phyloP scores from a whole-genome alignment of 2,797 vertebrate species.

The Sebastes umbrosus region DNA sequence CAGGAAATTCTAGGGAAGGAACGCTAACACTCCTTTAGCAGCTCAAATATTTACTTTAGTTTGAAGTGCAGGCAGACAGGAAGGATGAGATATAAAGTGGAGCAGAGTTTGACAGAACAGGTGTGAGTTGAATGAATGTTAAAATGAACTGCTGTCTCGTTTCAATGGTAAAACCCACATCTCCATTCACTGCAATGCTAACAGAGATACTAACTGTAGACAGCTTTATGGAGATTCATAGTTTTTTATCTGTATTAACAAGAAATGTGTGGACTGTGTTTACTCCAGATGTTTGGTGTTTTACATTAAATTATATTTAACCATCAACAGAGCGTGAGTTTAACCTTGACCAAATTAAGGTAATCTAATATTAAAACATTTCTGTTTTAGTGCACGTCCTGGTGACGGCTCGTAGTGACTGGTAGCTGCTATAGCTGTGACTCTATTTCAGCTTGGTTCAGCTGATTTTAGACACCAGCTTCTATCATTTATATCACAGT shows the following conservation, averaged over 20 bases:
- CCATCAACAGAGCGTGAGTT: neutral
- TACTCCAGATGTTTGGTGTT: neutral
- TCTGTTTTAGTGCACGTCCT: neutral
- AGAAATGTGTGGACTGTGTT: neutral
- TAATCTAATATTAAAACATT: neutral
- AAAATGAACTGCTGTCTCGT: slow-evolving; percentile 3
- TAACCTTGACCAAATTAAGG: neutral
- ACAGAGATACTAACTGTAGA: neutral
- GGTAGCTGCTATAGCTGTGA: too few relatives aligned
- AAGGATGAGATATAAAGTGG: slow-evolving; percentile 32
- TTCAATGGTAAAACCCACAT: neutral
- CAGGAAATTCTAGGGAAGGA: slow-evolving; percentile 46
- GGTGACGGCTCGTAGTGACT: neutral
- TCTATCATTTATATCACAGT: neutral
- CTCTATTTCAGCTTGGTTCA: neutral
- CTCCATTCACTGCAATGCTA: neutral
- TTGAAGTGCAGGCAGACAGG: slow-evolving; percentile 47
- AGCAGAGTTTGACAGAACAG: slow-evolving; percentile 48
- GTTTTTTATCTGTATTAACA: neutral
- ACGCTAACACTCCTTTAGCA: slow-evolving; percentile 44
- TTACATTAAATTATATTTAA: neutral
- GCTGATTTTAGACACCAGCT: neutral
- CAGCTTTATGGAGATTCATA: neutral
- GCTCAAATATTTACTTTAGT: slow-evolving; percentile 69
- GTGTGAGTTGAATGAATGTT: slow-evolving; percentile 43